Conservation (phyloP, 2,888 invertebrate species). For the Limnephilus marmoratus region DNA sequence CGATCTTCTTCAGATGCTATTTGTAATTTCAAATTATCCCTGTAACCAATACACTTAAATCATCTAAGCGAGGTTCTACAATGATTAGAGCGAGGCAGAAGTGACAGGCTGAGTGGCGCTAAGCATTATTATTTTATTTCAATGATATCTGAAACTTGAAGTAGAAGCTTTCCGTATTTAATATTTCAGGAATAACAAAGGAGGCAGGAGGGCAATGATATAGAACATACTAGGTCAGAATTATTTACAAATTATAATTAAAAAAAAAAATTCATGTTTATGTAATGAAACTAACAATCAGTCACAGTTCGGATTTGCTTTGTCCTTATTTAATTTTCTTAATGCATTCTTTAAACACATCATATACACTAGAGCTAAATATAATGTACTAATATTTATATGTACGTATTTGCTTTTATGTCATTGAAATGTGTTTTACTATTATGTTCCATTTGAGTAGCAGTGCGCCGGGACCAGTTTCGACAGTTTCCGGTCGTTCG, state of each 20-base stretch:
- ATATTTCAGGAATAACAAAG: background rate
- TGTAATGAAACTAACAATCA: background rate
- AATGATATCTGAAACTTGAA: background rate
- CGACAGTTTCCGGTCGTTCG: too few relatives aligned
- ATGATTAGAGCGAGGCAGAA: background rate
- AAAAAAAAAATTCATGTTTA: background rate
- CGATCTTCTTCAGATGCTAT: background rate
- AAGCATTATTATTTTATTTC: constrained; percentile 25
- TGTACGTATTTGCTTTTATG: too few relatives aligned
- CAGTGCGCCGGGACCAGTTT: too few relatives aligned
- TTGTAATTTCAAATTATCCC: background rate
- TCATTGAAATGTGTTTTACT: too few relatives aligned
- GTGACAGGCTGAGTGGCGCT: constrained; percentile 9
- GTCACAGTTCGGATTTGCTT: too few relatives aligned
- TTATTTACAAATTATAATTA: background rate
- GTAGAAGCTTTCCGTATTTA: background rate
- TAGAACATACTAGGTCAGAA: background rate
- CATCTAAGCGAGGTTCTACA: background rate
- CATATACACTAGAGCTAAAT: too few relatives aligned
- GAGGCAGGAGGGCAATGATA: background rate
- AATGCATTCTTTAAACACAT: too few relatives aligned
- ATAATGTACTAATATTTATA: too few relatives aligned
- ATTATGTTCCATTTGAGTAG: too few relatives aligned
- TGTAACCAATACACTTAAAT: background rate
- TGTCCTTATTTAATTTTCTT: too few relatives aligned